These are phyloP conservation scores for Charaxes varanes DNA, from an alignment of 1,140 invertebrate genomes.

Conservation along the genomic window DNA sequence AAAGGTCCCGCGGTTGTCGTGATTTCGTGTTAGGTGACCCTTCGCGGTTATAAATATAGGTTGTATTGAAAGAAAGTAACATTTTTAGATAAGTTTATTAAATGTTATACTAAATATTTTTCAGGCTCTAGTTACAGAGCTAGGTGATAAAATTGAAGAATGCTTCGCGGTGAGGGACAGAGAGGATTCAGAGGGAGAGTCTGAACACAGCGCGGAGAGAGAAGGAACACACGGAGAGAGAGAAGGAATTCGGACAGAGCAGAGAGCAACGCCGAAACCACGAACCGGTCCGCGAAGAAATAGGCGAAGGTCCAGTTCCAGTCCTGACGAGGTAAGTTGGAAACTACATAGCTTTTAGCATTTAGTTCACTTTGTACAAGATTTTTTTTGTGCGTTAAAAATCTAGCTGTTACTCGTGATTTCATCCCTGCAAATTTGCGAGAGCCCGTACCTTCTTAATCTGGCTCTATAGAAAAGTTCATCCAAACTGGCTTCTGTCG, in stretches of 20 bases:
- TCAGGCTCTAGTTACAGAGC: slow-evolving; percentile 55
- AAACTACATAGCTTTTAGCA: neutral
- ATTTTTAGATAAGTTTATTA: slow-evolving; percentile 5
- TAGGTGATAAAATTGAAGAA: slow-evolving; percentile 69
- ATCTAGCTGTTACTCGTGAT: too few relatives aligned
- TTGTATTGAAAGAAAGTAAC: neutral
- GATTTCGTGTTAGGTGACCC: too few relatives aligned
- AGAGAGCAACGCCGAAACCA: slow-evolving; percentile 10
- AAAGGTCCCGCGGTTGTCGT: too few relatives aligned
- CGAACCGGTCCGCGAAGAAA: slow-evolving; percentile 19
- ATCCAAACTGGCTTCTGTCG: too few relatives aligned
- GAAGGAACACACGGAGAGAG: neutral
- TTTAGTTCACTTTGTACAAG: too few relatives aligned
- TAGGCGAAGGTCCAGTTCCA: slow-evolving; percentile 31
- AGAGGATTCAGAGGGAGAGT: slow-evolving; percentile 19
- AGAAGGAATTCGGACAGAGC: neutral
- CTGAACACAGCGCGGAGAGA: slow-evolving; percentile 4
- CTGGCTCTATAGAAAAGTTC: too few relatives aligned
- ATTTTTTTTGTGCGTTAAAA: too few relatives aligned
- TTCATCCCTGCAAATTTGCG: too few relatives aligned
- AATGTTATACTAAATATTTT: slow-evolving; percentile 2
- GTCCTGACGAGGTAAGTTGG: slow-evolving; percentile 39
- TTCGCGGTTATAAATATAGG: too few relatives aligned
- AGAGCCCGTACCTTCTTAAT: too few relatives aligned
- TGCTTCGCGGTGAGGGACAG: slow-evolving; percentile 58